phyloP scores from a whole-genome alignment of 2,888 invertebrate genomes.

The Malthinus flaveolus region DNA sequence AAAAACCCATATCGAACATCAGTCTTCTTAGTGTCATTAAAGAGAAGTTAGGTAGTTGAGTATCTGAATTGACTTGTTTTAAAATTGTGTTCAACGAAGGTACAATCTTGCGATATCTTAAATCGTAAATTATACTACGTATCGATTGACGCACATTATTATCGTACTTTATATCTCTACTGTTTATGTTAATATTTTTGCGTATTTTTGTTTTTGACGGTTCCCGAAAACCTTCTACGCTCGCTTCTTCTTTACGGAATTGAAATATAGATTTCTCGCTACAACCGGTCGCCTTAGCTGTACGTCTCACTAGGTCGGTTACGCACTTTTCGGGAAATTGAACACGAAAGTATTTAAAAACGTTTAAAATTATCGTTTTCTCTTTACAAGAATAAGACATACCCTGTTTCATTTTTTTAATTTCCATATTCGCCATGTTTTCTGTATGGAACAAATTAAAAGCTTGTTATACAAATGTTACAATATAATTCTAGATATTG shows the following conservation, averaged over 20 bases:
- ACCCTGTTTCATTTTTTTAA: slow-evolving; percentile 54
- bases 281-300: slow-evolving; percentile 52
- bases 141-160: slow-evolving; percentile 48
- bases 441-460: no score
- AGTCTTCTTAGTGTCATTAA: slow-evolving; percentile 51
- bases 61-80: slow-evolving; percentile 45
- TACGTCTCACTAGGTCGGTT: slow-evolving; percentile 49
- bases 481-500: no score
- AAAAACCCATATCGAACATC: slow-evolving; percentile 53
- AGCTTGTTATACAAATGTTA: no score
- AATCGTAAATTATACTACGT: slow-evolving; percentile 49
- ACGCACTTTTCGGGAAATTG: slow-evolving; percentile 48
- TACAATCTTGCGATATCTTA: slow-evolving; percentile 47
- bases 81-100: slow-evolving; percentile 51
- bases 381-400: slow-evolving; percentile 53
- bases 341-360: slow-evolving; percentile 51
- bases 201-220: slow-evolving; percentile 51
- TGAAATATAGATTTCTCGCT: slow-evolving; percentile 54
- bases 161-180: slow-evolving; percentile 52
- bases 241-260: slow-evolving; percentile 52
- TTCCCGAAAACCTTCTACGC: slow-evolving; percentile 50
- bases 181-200: slow-evolving; percentile 52
- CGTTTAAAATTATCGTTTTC: slow-evolving; percentile 53
- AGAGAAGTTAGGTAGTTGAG: slow-evolving; percentile 49
- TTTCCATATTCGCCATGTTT: slow-evolving; percentile 39